Conservation (phyloP, 1,140 invertebrate species). For the Apis dorsata region DNA sequence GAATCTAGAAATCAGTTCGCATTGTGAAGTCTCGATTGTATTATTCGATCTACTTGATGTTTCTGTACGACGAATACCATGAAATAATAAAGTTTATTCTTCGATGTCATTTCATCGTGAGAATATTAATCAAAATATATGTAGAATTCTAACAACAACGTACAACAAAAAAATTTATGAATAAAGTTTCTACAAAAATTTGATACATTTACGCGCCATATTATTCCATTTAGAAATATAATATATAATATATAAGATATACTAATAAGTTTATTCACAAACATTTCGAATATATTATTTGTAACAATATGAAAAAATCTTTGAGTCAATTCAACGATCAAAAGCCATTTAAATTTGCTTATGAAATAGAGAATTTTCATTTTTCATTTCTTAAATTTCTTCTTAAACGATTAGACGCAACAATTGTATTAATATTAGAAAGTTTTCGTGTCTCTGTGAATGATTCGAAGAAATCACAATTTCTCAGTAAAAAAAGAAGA, state of each 20-base stretch:
- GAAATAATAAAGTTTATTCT: conserved; percentile 8
- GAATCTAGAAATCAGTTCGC: background rate
- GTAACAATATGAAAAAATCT: no score
- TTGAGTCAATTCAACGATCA: no score
- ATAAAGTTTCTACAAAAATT: conserved; percentile 1
- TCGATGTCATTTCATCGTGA: background rate
- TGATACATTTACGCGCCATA: no score
- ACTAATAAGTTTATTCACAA: no score
- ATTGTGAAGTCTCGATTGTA: background rate
- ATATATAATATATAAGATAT: no score
- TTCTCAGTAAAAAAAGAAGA: no score
- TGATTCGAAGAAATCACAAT: background rate
- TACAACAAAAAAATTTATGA: background rate
- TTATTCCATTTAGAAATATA: background rate
- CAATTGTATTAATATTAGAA: no score
- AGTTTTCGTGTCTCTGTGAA: no score
- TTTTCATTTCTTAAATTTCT: no score
- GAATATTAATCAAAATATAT: background rate
- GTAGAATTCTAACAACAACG: background rate
- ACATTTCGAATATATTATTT: no score
- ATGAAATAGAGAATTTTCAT: no score
- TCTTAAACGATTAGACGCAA: background rate
- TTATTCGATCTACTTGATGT: background rate
- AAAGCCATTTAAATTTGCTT: no score
- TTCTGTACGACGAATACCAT: background rate